Base-by-base conservation (phyloP, 2,888 invertebrate species). In the Capitulum mitella region DNA sequence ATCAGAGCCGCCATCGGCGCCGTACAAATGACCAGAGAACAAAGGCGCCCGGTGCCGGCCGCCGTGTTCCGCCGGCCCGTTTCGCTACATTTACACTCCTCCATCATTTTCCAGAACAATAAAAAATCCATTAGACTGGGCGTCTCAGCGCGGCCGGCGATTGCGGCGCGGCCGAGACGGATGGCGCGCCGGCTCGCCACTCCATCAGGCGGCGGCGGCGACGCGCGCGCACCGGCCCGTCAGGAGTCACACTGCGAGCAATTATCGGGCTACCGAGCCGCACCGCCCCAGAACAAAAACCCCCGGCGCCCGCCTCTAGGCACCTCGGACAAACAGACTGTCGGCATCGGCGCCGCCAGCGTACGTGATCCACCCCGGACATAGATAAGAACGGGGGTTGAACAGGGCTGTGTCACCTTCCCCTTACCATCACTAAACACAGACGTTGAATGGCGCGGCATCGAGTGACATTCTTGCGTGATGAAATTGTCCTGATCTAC, bases 81-180 rank as follows among this genome's bases (percentile, higher is more conserved):
- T 70, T 37, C 37, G 70, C 70, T 70, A 70, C 70, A 70, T 70
- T 70, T 70, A 70, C 70, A 70, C 70, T 70, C 34, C 70, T 70
- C 70, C 70, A 70, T 70, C 70, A 70, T 70, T 70, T 70, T 70
- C 70, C 70, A 70, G 70, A 70, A 70, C 70, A 70, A 70, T 70
- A 70, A 70, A 70, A 70, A 70, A 70, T 34, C 70, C 70, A 70
- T 70, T 70, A 70, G 70, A 70, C 37, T 37, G 70, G 32, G 29
- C 37, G 70, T 70, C 37, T 37, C 19, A 22, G 70, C 70, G 32
- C 22, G 19, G 37, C 16, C 37, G 37, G 61, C 37, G 70, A 70
- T 70, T 37, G 70, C 34, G 3, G 70, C 22, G 70, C 22, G 22
- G 29, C 37, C 37, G 70, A 32, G 70, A 70, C 37, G 70, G 70